These are phyloP conservation scores for Eclectus roratus DNA, from an alignment of 2,113 vertebrate genomes.

Conservation along the genomic window DNA sequence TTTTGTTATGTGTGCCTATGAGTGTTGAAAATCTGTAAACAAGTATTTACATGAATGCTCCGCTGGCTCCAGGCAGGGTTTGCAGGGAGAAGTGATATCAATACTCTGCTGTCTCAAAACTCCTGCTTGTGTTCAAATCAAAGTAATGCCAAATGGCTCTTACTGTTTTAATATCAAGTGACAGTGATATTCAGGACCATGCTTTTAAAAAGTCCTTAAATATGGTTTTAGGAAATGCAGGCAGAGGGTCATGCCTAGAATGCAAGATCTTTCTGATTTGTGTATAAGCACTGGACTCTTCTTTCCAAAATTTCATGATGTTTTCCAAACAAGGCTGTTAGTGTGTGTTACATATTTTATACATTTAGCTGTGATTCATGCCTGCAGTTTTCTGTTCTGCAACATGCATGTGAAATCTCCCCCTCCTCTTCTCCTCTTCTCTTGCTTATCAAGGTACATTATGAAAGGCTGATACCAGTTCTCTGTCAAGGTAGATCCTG, in stretches of 20 bases:
- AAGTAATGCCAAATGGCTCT: neutral
- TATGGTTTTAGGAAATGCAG: neutral
- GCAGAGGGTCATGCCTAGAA: neutral
- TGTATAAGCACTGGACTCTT: neutral
- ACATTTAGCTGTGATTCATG: neutral
- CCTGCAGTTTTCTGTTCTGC: neutral
- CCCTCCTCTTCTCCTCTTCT: neutral
- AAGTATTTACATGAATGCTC: neutral
- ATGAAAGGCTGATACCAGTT: neutral
- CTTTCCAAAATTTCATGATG: neutral
- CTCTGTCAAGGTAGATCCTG: neutral
- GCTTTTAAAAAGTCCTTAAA: neutral
- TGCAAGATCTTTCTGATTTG: neutral
- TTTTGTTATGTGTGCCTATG: accelerated
- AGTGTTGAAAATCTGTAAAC: neutral
- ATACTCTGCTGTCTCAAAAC: neutral
- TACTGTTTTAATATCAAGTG: neutral
- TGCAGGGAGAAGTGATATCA: neutral
- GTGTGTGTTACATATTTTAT: neutral
- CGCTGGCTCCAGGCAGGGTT: neutral
- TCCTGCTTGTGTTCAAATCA: neutral
- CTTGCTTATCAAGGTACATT: neutral
- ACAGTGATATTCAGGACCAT: neutral
- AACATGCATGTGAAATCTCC: neutral
- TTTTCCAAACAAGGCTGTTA: neutral